Conservation (phyloP, 30 jellyfish, hydroid and myxozoan species). For the Catostylus mosaicus region DNA sequence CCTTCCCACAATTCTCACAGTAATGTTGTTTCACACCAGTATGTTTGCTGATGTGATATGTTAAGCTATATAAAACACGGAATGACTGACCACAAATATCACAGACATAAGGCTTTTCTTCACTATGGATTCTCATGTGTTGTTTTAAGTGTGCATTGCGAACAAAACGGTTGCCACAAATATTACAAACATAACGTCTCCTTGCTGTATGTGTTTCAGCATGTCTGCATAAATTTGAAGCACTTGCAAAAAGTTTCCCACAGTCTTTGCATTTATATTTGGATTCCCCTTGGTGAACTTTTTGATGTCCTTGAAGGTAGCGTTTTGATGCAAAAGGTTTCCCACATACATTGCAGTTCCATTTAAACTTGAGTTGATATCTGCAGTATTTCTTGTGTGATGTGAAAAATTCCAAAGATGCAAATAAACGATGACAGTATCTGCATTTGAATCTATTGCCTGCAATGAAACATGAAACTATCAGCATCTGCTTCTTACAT, state of each 20-base stretch:
- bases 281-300: conserved; percentile 59
- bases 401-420: conserved; percentile 39
- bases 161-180: conserved; percentile 48
- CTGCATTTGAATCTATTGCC: conserved; percentile 47
- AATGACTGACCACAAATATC: conserved; percentile 62
- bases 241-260: conserved; percentile 67
- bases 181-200: conserved; percentile 36
- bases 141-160: conserved; percentile 63
- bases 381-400: conserved; percentile 51
- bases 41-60: conserved; percentile 54
- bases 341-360: conserved; percentile 64
- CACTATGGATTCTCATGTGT: conserved; percentile 63
- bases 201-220: conserved; percentile 31
- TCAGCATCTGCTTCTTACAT: no score
- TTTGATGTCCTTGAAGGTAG: conserved; percentile 51
- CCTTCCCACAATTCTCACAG: conserved; percentile 46
- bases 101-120: conserved; percentile 67
- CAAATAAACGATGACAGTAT: conserved; percentile 50
- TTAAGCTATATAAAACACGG: conserved; percentile 62
- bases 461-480: conserved; percentile 22
- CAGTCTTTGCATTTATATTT: conserved; percentile 51
- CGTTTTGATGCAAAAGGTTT: conserved; percentile 67
- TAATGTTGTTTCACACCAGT: conserved; percentile 59
- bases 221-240: conserved; percentile 59
- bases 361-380: conserved; percentile 21